Base-by-base conservation (phyloP, 2,888 invertebrate species). In the Meandrusa payeni region DNA sequence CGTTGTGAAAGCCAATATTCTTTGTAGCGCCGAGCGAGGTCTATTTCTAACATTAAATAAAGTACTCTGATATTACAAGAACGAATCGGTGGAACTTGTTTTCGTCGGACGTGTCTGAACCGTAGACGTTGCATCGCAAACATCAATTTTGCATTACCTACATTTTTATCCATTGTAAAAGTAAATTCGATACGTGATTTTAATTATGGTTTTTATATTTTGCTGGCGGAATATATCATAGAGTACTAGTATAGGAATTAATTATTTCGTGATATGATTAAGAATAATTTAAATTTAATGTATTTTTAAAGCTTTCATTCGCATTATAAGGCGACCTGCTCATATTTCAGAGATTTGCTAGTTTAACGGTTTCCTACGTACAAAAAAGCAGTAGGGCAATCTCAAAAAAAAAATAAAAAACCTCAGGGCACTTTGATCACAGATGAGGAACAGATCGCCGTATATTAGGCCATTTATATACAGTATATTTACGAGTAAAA, bases 1-100 rank as follows among this genome's bases (percentile, higher is more conserved):
- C 78, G 81, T 86, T 85, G 82, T 85, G 86, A 86, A 86, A 86
- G 86, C 80, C 80, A 85, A 85, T 83, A 86, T 86, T 86, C 85
- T 85, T 86, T 85, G 85, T 76, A 66, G 77, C 67, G 69, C 67
- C 76, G 65, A 61, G 75, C 80, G 74, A 76, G 72, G 72, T 83
- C 73, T 81, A 77, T 82, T 83, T 82, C 78, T 76, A 82, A 82
- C 82, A 86, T 87, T 83, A 86, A 85, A 87, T 86, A 86, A 87
- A 85, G 86, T 83, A 83, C 78, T 70, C 66, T 58, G 78, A 82
- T 85, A 86, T 86, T 81, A 86, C 85, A 76, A 81, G 79, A 86
- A 82, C 82, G 80, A 82, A 83, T 83, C 79, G 71, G 69, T 57
- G 58, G 69, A 80, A 82, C 80, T 77, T 69, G 81, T 78, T 80